phyloP scores from a whole-genome alignment of 1,140 invertebrate species.

The Dryas iulia region DNA sequence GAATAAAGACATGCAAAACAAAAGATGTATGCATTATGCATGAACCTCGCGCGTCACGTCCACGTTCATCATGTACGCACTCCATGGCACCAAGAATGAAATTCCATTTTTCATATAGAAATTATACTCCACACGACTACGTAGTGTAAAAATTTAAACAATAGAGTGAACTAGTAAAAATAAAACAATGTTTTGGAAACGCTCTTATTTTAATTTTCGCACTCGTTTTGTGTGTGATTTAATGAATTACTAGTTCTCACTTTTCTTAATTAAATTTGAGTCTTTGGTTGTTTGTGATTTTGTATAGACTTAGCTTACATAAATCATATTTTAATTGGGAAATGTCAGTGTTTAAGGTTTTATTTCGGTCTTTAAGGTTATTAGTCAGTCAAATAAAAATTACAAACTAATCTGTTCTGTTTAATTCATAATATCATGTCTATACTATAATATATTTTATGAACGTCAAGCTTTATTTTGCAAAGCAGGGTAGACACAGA shows the following conservation, averaged over 20 bases:
- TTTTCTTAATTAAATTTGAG: background rate
- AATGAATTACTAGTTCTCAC: background rate
- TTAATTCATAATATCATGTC: no score
- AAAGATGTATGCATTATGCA: slow-evolving; percentile 29
- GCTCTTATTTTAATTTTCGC: background rate
- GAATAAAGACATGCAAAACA: slow-evolving; percentile 33
- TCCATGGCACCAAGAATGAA: slow-evolving; percentile 17
- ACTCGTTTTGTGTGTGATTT: background rate
- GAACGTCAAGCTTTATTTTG: no score
- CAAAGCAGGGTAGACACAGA: no score
- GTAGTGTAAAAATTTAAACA: background rate
- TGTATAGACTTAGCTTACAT: no score
- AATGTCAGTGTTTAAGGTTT: no score
- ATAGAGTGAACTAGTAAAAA: background rate
- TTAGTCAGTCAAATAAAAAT: no score
- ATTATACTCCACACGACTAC: slow-evolving; percentile 5
- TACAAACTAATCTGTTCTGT: no score
- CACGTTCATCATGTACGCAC: slow-evolving; percentile 20
- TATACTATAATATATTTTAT: no score
- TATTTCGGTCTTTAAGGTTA: no score
- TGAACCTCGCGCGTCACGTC: slow-evolving; percentile 26
- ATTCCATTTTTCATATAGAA: slow-evolving; percentile 17
- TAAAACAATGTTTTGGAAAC: background rate
- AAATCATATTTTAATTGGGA: no score
- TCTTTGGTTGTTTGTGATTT: background rate